phyloP scores from a whole-genome alignment of 2,888 invertebrate genomes.

The Oxyscelio sp. region DNA sequence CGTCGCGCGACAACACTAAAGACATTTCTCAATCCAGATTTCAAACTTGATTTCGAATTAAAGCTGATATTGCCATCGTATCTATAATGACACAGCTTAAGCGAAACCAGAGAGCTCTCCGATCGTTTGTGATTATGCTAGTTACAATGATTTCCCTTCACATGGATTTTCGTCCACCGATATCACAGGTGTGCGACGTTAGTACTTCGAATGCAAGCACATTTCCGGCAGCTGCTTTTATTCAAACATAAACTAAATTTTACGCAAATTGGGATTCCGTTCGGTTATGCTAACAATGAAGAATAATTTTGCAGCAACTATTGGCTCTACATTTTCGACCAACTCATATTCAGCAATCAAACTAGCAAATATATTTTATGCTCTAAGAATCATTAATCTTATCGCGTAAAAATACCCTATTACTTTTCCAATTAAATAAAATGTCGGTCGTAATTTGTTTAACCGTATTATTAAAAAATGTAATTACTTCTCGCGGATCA shows the following conservation, averaged over 20 bases:
- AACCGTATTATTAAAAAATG: slow-evolving; percentile 32
- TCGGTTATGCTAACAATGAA: slow-evolving; percentile 77
- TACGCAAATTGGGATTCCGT: slow-evolving; percentile 82
- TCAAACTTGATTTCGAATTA: slow-evolving; percentile 71
- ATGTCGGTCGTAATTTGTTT: slow-evolving; percentile 39
- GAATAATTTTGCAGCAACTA: slow-evolving; percentile 77
- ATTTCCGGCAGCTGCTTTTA: slow-evolving; percentile 74
- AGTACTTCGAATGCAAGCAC: slow-evolving; percentile 3
- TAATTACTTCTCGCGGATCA: slow-evolving; percentile 25
- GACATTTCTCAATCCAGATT: slow-evolving; percentile 65
- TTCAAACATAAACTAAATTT: slow-evolving; percentile 82
- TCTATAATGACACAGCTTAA: slow-evolving; percentile 72
- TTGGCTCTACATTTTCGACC: slow-evolving; percentile 56
- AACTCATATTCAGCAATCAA: slow-evolving; percentile 5
- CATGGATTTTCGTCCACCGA: slow-evolving; percentile 43
- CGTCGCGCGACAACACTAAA: slow-evolving; percentile 31
- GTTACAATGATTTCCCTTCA: slow-evolving; percentile 69
- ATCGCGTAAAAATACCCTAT: slow-evolving; percentile 18
- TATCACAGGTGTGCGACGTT: no score
- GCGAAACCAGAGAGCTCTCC: slow-evolving; percentile 65
- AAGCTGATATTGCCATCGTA: slow-evolving; percentile 71
- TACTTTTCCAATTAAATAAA: slow-evolving; percentile 44
- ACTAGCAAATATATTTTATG: slow-evolving; percentile 32
- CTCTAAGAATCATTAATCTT: slow-evolving; percentile 34
- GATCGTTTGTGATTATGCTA: slow-evolving; percentile 72